Percentiles rank a stretch among this genome's conserved stretches.
Evolutionary conservation across 2,888 invertebrate species (phyloP).

Genomic region (Synergus umbraculus): DNA sequence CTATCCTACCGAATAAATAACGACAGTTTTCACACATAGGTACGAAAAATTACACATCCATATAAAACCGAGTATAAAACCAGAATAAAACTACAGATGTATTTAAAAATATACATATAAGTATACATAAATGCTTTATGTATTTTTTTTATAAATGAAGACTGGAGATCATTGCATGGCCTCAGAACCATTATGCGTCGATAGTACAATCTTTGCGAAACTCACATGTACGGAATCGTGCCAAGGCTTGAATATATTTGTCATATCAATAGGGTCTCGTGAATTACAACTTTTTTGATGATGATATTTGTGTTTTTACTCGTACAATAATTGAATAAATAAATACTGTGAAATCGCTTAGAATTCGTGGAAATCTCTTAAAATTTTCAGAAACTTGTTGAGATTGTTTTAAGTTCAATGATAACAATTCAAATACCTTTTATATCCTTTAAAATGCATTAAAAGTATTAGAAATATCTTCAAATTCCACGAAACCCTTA

Average conservation of each 20-base stretch:
- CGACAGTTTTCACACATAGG: constrained; percentile 18
- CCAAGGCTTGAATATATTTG: constrained; percentile 26
- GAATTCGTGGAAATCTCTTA: too few species aligned
- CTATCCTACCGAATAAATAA: constrained; percentile 7
- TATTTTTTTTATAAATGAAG: background rate
- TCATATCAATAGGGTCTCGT: background rate
- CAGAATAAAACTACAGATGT: too few species aligned
- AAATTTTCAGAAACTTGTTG: too few species aligned
- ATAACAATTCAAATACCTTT: too few species aligned
- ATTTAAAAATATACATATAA: background rate
- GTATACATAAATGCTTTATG: background rate
- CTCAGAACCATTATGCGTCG: constrained; percentile 17
- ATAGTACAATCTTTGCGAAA: constrained; percentile 10
- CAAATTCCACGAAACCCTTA: too few species aligned
- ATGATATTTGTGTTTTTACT: background rate
- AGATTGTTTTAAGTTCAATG: too few species aligned
- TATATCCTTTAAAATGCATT: too few species aligned
- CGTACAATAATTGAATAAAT: background rate
- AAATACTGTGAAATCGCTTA: too few species aligned
- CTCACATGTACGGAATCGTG: constrained; percentile 19
- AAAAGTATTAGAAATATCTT: too few species aligned
- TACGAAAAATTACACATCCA: constrained; percentile 6
- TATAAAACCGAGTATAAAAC: too few species aligned
- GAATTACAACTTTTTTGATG: background rate
- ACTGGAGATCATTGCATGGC: constrained; percentile 11